phyloP scores from a whole-genome alignment of 2,888 invertebrate species.

The Rutpela maculata region DNA sequence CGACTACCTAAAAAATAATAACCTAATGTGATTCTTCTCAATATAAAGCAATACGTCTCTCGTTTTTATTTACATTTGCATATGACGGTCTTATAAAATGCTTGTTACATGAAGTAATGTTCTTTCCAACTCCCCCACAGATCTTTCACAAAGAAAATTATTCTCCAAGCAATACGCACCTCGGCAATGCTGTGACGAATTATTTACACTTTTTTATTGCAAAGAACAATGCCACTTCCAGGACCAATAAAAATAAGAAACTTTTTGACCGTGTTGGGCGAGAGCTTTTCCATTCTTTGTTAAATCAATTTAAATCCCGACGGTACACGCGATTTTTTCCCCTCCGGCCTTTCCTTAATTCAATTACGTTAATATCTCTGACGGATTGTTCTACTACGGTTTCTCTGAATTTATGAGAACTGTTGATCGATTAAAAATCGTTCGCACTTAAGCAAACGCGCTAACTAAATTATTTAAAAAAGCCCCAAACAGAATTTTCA shows the following conservation, averaged over 20 bases:
- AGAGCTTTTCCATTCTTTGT: conserved; percentile 12
- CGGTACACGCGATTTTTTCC: conserved; percentile 11
- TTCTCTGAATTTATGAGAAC: neutral
- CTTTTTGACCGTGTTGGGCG: conserved; percentile 1
- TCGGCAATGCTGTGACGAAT: neutral
- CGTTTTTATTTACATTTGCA: too few relatives aligned
- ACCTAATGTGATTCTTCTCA: too few relatives aligned
- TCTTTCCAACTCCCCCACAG: neutral
- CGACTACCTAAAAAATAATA: too few relatives aligned
- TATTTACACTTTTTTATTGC: neutral
- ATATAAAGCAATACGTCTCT: too few relatives aligned
- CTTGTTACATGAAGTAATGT: too few relatives aligned
- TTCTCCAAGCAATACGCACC: too few relatives aligned
- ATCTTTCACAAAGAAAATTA: too few relatives aligned
- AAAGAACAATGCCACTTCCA: neutral
- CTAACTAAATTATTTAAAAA: conserved; percentile 18
- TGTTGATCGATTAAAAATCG: conserved; percentile 4
- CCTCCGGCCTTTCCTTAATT: conserved; percentile 5
- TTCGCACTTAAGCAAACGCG: neutral
- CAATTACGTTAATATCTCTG: conserved; percentile 21
- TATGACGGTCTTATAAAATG: too few relatives aligned
- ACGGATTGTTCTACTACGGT: neutral
- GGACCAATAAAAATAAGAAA: conserved; percentile 21
- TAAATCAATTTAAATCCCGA: conserved; percentile 24
- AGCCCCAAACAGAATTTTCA: conserved; percentile 1